These are phyloP conservation scores for Olivierus martensii DNA, from an alignment of 1,140 invertebrate species.

Conservation along the genomic window DNA sequence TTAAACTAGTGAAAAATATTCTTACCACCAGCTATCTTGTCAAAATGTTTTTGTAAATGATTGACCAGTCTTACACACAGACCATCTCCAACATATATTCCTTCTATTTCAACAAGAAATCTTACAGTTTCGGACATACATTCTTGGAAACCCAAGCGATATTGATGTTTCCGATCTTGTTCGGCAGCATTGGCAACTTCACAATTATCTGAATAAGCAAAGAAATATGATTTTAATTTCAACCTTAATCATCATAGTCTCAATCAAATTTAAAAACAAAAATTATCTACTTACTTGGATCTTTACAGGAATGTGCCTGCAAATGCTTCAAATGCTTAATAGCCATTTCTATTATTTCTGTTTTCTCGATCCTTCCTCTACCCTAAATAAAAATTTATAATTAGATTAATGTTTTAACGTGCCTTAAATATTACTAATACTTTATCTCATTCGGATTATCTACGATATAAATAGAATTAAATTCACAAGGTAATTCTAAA, in stretches of 20 bases:
- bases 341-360: conserved; percentile 97
- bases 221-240: background rate
- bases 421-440: too few species aligned
- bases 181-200: conserved; percentile 19
- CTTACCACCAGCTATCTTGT: conserved; percentile 35
- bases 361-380: conserved; percentile 88
- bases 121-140: conserved; percentile 76
- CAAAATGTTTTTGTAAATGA: conserved; percentile 71
- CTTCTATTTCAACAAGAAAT: conserved; percentile 75
- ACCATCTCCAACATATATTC: conserved; percentile 56
- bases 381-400: too few species aligned
- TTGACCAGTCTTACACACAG: conserved; percentile 63
- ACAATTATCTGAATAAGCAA: conserved; percentile 11
- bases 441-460: too few species aligned
- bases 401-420: too few species aligned
- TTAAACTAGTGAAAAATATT: too few species aligned
- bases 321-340: conserved; percentile 83
- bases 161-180: conserved; percentile 38
- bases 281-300: conserved; percentile 15
- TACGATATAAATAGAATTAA: too few species aligned
- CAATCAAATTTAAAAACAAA: too few species aligned
- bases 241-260: too few species aligned
- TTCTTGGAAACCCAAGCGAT: conserved; percentile 68
- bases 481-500: too few species aligned
- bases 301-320: conserved; percentile 36